These are phyloP conservation scores for Orthosia incerta DNA, from an alignment of 2,888 invertebrate genomes.

Conservation along the genomic window DNA sequence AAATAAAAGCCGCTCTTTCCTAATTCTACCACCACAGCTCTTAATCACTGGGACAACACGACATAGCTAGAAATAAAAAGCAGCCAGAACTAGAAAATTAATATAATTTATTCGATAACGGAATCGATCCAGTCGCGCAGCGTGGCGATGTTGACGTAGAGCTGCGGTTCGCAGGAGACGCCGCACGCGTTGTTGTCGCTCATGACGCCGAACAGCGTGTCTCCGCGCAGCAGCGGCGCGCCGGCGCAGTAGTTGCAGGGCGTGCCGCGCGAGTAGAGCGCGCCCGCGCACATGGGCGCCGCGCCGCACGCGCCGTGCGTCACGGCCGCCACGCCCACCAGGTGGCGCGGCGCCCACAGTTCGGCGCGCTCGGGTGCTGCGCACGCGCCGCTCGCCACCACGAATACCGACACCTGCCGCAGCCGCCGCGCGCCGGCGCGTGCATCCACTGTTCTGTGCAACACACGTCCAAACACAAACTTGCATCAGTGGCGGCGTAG, in stretches of 20 bases:
- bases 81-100: conserved; percentile 3
- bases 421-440: conserved; percentile 64
- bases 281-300: conserved; percentile 70
- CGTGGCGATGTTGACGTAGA: conserved; percentile 77
- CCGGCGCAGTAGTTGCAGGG: conserved; percentile 82
- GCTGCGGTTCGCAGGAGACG: conserved; percentile 78
- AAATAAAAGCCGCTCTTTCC: no score
- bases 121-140: conserved; percentile 76
- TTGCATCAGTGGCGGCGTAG: no score
- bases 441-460: conserved; percentile 61
- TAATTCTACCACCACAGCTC: no score
- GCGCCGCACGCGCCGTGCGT: conserved; percentile 58
- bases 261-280: conserved; percentile 64
- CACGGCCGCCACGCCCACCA: conserved; percentile 53
- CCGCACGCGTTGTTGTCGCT: conserved; percentile 76
- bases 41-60: no score
- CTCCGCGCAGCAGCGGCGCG: conserved; percentile 76
- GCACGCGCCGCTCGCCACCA: conserved; percentile 63
- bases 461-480: neutral
- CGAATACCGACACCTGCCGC: conserved; percentile 65
- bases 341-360: conserved; percentile 72
- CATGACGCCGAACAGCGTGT: conserved; percentile 76
- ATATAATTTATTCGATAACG: conserved; percentile 58
- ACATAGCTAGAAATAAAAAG: conserved; percentile 5
- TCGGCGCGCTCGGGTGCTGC: conserved; percentile 43